These are phyloP conservation scores for Gari tellinella DNA, from an alignment of 2,888 invertebrate species.

Conservation along the genomic window DNA sequence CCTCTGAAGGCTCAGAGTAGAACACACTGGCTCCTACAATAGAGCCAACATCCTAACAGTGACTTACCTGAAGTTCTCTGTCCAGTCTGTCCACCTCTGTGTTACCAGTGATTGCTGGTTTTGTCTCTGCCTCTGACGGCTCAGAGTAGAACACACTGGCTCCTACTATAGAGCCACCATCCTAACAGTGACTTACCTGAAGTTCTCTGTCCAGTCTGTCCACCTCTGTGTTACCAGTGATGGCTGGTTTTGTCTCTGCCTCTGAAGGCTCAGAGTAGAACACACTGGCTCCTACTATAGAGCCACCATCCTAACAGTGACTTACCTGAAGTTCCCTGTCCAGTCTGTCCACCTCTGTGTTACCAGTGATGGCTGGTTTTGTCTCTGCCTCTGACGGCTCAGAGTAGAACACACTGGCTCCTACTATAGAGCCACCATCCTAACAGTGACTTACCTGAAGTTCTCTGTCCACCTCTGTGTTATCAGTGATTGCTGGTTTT, in stretches of 20 bases:
- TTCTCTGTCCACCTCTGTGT: slow-evolving; percentile 88
- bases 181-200: too few species aligned
- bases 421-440: slow-evolving; percentile 95
- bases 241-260: slow-evolving; percentile 37
- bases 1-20: slow-evolving; percentile 87
- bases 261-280: slow-evolving; percentile 89
- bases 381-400: slow-evolving; percentile 68
- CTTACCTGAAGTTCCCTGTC: slow-evolving; percentile 88
- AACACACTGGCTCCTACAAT: slow-evolving; percentile 97
- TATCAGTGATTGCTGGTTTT: slow-evolving; percentile 59
- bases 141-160: not conserved
- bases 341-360: slow-evolving; percentile 87
- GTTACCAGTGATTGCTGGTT: not conserved
- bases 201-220: slow-evolving; percentile 89
- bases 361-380: slow-evolving; percentile 59
- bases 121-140: not conserved
- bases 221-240: slow-evolving; percentile 84
- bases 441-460: slow-evolving; percentile 88
- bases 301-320: slow-evolving; percentile 95
- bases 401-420: slow-evolving; percentile 96
- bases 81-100: not conserved
- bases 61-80: not conserved
- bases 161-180: not conserved
- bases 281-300: slow-evolving; percentile 95
- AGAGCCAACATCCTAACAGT: slow-evolving; percentile 91